Evolutionary conservation across 2,113 vertebrate genomes (phyloP), one percentile per base, ranked within the genome.

Genomic region (Macquaria australasica): DNA sequence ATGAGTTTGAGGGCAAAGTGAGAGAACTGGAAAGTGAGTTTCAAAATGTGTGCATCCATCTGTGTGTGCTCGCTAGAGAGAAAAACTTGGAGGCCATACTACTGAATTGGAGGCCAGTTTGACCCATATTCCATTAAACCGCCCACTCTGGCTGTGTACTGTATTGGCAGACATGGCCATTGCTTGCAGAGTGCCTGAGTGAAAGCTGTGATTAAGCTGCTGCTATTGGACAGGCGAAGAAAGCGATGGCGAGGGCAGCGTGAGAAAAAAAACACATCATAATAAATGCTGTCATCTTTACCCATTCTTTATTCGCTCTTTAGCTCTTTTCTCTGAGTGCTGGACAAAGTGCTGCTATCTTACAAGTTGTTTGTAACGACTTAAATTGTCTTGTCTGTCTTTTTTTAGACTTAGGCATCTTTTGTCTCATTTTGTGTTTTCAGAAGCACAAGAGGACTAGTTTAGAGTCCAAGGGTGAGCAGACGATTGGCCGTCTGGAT

Each of bases 101-200:
- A 45, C 56, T 74, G 67, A 87, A 84, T 71, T 20, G 78, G 68
- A 85, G 70, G 60, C 70, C 66, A 37, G 45, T 68, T 82, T 90
- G 85, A 87, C 85, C 85, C 68, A 73, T 83, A 81, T 70, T 87
- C 60, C 79, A 85, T 89, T 82, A 82, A 87, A 77, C 81, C 59
- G 25, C 84, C 84, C 87, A 84, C 79, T 56, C 68, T 28, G 82
- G 76, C 75, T 66, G 6, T 55, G 64, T 43, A 12, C 77, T 60
- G 39, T 75, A 55, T 45, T 84, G 81, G 86, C 86, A 88, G 70
- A 59, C 59, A 31, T 4, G 5, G 58, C 73, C 53, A n/a, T 43
- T 28, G 43, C 69, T 62, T 45, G 64, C 25, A 71, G 21, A 83
- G 51, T 15, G 77, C 67, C 73, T 3, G 20, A 73, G 43, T 79